Evolutionary conservation across 2,113 vertebrate species (phyloP), one percentile per base, ranked within the genome.

Genomic region (Saimiri boliviensis): DNA sequence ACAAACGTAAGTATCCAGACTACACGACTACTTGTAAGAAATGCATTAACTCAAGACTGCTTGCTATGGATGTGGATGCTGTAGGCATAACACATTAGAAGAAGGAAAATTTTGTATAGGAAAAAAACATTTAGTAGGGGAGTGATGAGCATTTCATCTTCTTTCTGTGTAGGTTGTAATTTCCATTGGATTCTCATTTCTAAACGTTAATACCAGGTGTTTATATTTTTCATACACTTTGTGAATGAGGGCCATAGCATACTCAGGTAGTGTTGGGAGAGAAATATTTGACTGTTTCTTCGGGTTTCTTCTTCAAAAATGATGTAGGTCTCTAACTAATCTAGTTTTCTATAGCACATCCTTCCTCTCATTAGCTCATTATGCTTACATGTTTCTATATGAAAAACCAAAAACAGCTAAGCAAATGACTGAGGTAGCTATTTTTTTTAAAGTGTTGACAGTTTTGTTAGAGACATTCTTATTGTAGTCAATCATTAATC

Each of bases 401-500:
- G 97, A 98, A 97, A 52, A 52, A 52, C 16, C 8, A 96, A 86
- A 97, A 85, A 5, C 23, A 90, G 8, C 84, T 95, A 85, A 84
- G 8, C 90, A 91, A 90, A 93, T 68, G 13, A 94, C 42, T 68
- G 91, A 93, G 5, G 74, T 93, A 97, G 92, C 76, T 98, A 95
- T 95, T 71, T 98, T 52, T 98, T 89, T 5, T 20, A 47, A 97
- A 94, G 80, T 94, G 56, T 98, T 98, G 96, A 96, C 92, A 98
- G 89, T 80, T 96, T 97, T 97, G 92, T 93, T 79, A 84, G 81
- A 88, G 95, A 96, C 86, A 81, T 74, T 86, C 83, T 92, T 96
- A 96, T 97, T 45, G 49, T 98, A 98, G 97, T 71, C 74, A 96
- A 40, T 98, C n/a, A 96, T 98, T 97, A 96, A 86, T 93, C 63